Conservation (phyloP, 2,797 vertebrate genomes). For the Oreortyx pictus region DNA sequence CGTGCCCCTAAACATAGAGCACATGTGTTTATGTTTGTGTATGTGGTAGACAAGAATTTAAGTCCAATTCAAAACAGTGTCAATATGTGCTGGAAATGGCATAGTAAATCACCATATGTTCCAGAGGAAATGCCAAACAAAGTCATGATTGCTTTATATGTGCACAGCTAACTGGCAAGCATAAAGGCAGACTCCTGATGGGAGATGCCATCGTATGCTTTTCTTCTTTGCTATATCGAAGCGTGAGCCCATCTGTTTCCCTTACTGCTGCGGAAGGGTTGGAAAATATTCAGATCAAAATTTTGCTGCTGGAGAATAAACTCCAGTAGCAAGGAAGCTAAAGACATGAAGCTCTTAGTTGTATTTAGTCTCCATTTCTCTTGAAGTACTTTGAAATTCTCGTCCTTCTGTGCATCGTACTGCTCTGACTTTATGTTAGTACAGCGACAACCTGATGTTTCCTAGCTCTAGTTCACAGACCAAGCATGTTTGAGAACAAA, state of each 20-base stretch:
- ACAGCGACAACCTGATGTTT: not conserved
- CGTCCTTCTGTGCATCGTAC: rapidly evolving
- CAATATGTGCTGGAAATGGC: conserved; percentile 27
- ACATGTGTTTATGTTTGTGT: not conserved
- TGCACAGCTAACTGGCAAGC: conserved; percentile 62
- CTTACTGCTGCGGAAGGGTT: not conserved
- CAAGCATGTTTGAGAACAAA: not conserved
- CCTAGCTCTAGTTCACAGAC: not conserved
- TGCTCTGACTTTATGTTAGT: not conserved
- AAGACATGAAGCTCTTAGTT: not conserved
- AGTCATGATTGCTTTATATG: conserved; percentile 51
- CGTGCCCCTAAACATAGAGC: not conserved
- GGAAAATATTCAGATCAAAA: conserved; percentile 7
- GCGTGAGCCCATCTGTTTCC: conserved; percentile 54
- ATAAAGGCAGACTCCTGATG: conserved; percentile 41
- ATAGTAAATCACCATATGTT: conserved; percentile 68
- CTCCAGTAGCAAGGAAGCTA: not conserved
- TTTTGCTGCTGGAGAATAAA: not conserved
- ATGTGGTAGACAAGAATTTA: not conserved
- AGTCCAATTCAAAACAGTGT: not conserved
- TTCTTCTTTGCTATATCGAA: conserved; percentile 25
- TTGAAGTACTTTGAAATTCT: conserved; percentile 7
- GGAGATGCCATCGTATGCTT: conserved; percentile 55
- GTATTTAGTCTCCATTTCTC: not conserved
- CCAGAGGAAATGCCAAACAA: conserved; percentile 64